A percentile compares a stretch with the other conserved stretches of the same genome.
Evolutionary conservation across 2,113 vertebrate genomes (phyloP).

Genomic region (Aramus guarauna): DNA sequence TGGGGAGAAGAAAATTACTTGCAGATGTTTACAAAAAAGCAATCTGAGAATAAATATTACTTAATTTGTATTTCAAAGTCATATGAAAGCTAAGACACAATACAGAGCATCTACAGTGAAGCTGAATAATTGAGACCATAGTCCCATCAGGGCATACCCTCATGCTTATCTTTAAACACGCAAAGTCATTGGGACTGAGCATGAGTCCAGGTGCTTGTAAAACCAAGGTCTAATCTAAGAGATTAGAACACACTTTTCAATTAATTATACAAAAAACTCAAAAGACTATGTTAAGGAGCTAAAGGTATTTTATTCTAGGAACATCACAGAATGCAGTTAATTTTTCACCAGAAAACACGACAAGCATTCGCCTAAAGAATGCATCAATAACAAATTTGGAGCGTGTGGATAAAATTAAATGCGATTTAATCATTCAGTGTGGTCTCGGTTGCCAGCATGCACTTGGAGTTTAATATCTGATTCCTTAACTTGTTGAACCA

Average conservation of each 20-base stretch:
- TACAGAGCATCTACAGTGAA: background rate
- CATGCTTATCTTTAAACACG: background rate
- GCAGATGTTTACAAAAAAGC: background rate
- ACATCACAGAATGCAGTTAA: background rate
- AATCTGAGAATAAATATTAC: background rate
- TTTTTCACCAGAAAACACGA: slow-evolving; percentile 18
- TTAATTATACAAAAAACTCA: background rate
- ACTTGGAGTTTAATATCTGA: background rate
- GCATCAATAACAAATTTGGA: background rate
- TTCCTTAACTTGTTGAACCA: background rate
- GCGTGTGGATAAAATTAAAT: background rate
- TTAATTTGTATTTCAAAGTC: background rate
- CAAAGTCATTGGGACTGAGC: background rate
- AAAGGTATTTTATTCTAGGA: background rate
- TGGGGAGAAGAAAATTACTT: background rate
- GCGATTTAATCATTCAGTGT: background rate
- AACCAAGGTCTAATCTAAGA: background rate
- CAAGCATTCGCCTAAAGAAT: background rate
- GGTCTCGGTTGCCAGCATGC: background rate
- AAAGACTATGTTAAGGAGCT: background rate
- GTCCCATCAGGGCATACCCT: background rate
- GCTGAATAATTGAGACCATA: background rate
- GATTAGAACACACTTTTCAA: background rate
- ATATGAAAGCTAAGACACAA: background rate
- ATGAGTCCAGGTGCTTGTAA: background rate